Evolutionary conservation across 64 coral and sea anemone species (phyloP), one percentile per base, ranked within the genome.

Genomic region (Astreopora myriophthalma): DNA sequence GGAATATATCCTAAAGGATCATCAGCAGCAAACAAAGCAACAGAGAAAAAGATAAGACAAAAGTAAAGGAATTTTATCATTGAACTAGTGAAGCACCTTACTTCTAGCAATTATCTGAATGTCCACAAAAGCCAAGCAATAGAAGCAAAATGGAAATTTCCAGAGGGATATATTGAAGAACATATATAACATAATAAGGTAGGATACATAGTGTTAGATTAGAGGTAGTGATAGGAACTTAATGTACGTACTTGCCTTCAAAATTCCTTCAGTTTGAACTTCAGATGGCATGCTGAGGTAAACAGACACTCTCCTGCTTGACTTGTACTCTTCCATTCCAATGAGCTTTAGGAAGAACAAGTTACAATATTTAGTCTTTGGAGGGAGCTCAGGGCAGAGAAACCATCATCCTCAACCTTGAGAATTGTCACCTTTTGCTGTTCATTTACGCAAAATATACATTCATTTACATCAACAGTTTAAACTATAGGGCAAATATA

Each of bases 281-380:
- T 96, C 95, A 34, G 95, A 96, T 30, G 95, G 80, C 91, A 94
- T 94, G 37, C 75, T 89, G 19, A 94, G 81, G 52, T 96, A 96
- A 74, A 96, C 80, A 29, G 95, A 96, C 62, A 96, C 90, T 84
- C 95, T 93, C 44, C 89, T 88, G 74, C 95, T 96, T 90, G 81
- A 86, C 44, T 94, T 96, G 77, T 96, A 96, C n/a, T 94, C 91
- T 51, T 96, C 73, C 48, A 85, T 80, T 31, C 70, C 72, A 25
- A 87, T 74, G 13, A 96, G 52, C 95, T 94, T 24, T 48, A 22
- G 10, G 3, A 71, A 31, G 13, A 22, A 27, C 3, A 44, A 31
- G 10, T 10, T 55, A 1, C 48, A 62, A 80, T 3, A 22, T 19
- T 42, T 46, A 26, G 13, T 58, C 52, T 58, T 58, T 58, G 52